Conservation (phyloP, 2,113 vertebrate species). For the Thymallus thymallus region DNA sequence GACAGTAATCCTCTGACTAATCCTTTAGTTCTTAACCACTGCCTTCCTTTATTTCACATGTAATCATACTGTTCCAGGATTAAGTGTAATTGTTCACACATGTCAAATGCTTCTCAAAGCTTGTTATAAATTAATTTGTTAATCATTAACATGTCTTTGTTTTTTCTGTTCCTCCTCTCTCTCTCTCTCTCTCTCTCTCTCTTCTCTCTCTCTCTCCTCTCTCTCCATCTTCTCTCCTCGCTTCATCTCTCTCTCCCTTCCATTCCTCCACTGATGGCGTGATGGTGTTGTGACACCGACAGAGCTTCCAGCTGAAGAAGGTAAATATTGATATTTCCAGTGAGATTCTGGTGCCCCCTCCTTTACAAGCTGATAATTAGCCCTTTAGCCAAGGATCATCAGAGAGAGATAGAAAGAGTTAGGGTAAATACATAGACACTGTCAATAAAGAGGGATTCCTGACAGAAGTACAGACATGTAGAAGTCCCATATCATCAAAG, state of each 20-base stretch:
- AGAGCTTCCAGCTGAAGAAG: constrained; percentile 83
- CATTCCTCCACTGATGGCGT: constrained; percentile 45
- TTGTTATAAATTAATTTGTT: constrained; percentile 28
- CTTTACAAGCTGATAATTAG: constrained; percentile 49
- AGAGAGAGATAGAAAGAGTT: background rate
- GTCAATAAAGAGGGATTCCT: constrained; percentile 16
- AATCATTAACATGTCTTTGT: constrained; percentile 36
- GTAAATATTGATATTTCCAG: constrained; percentile 79
- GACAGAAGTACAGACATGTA: background rate
- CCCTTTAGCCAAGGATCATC: constrained; percentile 27
- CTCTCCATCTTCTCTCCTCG: constrained; percentile 35
- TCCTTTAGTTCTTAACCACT: no score
- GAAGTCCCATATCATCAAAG: no score
- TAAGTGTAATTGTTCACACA: background rate
- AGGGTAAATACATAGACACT: constrained; percentile 10
- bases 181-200: no score
- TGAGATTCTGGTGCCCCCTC: constrained; percentile 21
- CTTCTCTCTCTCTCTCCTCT: background rate
- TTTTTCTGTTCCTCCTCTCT: background rate
- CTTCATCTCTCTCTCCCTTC: constrained; percentile 6
- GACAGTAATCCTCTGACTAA: no score
- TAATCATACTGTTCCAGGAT: no score
- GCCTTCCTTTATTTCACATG: no score
- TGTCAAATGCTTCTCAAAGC: constrained; percentile 16
- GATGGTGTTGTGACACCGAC: constrained; percentile 44